Percentiles rank a stretch among this genome's conserved stretches.
Conservation (phyloP, 2,888 invertebrate genomes). For the Chloroclysta siterata region DNA sequence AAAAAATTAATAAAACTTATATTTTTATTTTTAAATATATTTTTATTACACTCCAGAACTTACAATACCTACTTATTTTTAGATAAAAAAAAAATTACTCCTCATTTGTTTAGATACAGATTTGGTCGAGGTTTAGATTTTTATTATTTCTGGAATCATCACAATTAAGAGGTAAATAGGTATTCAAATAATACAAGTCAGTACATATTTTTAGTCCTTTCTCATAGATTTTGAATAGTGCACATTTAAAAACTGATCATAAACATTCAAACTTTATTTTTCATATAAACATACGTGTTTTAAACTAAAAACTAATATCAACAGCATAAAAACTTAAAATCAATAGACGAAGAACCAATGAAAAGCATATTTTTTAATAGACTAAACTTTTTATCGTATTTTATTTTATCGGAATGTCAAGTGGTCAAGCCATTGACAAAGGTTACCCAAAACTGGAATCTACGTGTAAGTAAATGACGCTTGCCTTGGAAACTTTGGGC, state of each 20-base stretch:
- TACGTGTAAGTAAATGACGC: slow-evolving; percentile 43
- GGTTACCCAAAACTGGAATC: slow-evolving; percentile 43
- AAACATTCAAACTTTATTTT: neutral
- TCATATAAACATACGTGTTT: neutral
- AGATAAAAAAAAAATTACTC: no score
- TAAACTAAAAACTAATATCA: neutral
- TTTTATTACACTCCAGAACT: slow-evolving; percentile 11
- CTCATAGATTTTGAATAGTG: neutral
- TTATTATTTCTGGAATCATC: no score
- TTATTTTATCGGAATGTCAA: slow-evolving; percentile 24
- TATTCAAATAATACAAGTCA: no score
- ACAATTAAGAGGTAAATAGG: no score
- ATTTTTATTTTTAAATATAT: slow-evolving; percentile 23
- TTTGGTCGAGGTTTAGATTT: no score
- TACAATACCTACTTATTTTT: no score
- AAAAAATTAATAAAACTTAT: slow-evolving; percentile 28
- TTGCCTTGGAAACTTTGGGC: slow-evolving; percentile 48
- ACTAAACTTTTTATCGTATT: slow-evolving; percentile 7
- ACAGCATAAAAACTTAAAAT: neutral
- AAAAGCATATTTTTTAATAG: slow-evolving; percentile 8
- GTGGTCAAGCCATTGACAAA: slow-evolving; percentile 30
- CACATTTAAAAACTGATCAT: no score
- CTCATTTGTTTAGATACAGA: no score
- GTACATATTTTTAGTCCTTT: no score
- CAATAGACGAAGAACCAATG: neutral